Evolutionary conservation across 2,797 vertebrate species (phyloP), one percentile per base, ranked within the genome.

Genomic region (Myiotriccus ornatus): DNA sequence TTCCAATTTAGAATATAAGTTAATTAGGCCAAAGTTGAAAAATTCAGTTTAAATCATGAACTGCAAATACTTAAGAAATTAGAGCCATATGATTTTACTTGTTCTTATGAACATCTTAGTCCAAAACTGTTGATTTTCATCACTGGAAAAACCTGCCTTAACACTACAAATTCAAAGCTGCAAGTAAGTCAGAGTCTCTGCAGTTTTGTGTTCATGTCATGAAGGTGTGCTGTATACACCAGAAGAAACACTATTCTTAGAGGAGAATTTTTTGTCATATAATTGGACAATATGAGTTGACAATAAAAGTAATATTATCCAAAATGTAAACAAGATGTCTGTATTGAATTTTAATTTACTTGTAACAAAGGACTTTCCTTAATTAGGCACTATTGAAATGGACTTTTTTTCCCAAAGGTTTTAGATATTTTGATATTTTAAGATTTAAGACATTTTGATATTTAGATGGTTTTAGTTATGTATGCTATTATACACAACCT

Each of bases 31-130:
- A 85, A 78, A 62, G 16, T 28, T 76, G 57, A 96, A 96, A 92
- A 25, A 87, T 92, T 97, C 37, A 82, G 32, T 95, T 95, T 87
- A 97, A 96, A 93, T 83, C 93, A 96, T 68, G 64, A 95, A 94
- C 63, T 89, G 56, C 50, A 95, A 95, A 86, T 71, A 46, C 59
- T 85, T 83, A 67, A 76, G 39, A 91, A 95, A 90, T 74, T 87
- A 79, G 32, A 96, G 34, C 3, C 35, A 86, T 70, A 49, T 55
- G 39, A 10, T 96, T 86, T 95, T 65, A 92, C 30, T 85, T 41
- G 39, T 84, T 60, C 23, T 90, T 87, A 49, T 47, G 16, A 63
- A 39, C 55, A 92, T 85, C 69, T 92, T 68, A 41, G 9, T 60
- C 23, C 46, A 84, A 92, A 75, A 19, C 14, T 84, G 15, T 84